phyloP scores from a whole-genome alignment of 2,888 invertebrate species.

The Lochmaea crataegi region DNA sequence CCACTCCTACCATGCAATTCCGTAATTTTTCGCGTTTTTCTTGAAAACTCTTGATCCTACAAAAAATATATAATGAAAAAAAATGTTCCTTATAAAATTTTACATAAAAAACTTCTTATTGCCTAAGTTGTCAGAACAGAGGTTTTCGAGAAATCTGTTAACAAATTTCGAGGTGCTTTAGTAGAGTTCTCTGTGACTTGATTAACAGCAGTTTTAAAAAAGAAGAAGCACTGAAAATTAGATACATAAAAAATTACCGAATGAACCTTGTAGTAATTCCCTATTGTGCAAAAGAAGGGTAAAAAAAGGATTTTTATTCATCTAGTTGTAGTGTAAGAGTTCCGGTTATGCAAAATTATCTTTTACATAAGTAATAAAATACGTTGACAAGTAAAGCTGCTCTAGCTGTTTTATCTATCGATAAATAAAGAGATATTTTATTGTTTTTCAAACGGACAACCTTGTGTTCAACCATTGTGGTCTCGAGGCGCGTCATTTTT shows the following conservation, averaged over 20 bases:
- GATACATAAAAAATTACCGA: not conserved
- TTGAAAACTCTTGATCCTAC: too few relatives aligned
- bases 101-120: not conserved
- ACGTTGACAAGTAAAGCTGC: constrained; percentile 6
- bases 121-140: not conserved
- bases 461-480: constrained; percentile 16
- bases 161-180: too few relatives aligned
- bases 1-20: too few relatives aligned
- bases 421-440: constrained; percentile 14
- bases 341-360: constrained; percentile 17
- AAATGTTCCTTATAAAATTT: too few relatives aligned
- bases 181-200: too few relatives aligned
- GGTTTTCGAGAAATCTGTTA: not conserved
- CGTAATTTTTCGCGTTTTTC: too few relatives aligned
- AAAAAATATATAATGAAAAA: too few relatives aligned
- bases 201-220: not conserved
- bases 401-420: not conserved
- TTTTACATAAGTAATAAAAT: constrained; percentile 8
- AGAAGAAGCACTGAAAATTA: too few relatives aligned
- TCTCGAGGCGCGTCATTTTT: constrained; percentile 10
- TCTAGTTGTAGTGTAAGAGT: not conserved
- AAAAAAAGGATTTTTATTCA: not conserved
- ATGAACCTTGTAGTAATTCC: not conserved
- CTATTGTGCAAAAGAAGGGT: not conserved
- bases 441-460: constrained; percentile 14